phyloP scores from a whole-genome alignment of 1,140 invertebrate species.

The Leptonema lineaticorne region DNA sequence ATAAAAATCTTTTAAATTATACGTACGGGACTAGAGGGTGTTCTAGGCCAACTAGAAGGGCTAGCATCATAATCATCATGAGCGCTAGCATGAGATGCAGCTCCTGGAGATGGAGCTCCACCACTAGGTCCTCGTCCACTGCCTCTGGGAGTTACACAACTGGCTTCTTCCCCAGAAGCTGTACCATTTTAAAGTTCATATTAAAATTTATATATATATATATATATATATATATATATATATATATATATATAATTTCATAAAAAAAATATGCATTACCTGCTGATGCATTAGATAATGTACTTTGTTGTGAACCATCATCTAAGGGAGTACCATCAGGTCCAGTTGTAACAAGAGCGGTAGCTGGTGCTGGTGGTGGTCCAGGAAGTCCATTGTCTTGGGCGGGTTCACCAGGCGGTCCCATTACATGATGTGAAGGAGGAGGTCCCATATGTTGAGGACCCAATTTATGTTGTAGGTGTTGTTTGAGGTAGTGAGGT shows the following conservation, averaged over 20 bases:
- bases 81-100: slow-evolving; percentile 75
- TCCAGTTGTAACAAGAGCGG: slow-evolving; percentile 83
- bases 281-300: slow-evolving; percentile 85
- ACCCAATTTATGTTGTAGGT: slow-evolving; percentile 66
- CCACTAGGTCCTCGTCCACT: slow-evolving; percentile 52
- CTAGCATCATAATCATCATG: slow-evolving; percentile 91
- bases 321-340: slow-evolving; percentile 84
- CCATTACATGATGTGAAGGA: slow-evolving; percentile 61
- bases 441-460: slow-evolving; percentile 56
- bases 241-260: not conserved
- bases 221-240: slow-evolving; percentile 11
- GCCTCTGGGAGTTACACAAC: slow-evolving; percentile 69
- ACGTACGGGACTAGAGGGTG: slow-evolving; percentile 87
- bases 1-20: not conserved
- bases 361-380: slow-evolving; percentile 66
- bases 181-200: slow-evolving; percentile 13
- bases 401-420: slow-evolving; percentile 57
- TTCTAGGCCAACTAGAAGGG: slow-evolving; percentile 80
- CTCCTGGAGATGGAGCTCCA: slow-evolving; percentile 68
- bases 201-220: not conserved
- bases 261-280: slow-evolving; percentile 55
- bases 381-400: slow-evolving; percentile 62
- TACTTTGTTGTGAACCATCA: slow-evolving; percentile 89
- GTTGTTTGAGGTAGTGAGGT: slow-evolving; percentile 63
- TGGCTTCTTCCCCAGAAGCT: slow-evolving; percentile 84